Evolutionary conservation across 2,113 vertebrate genomes (phyloP).

Genomic region (Pollachius pollachius): DNA sequence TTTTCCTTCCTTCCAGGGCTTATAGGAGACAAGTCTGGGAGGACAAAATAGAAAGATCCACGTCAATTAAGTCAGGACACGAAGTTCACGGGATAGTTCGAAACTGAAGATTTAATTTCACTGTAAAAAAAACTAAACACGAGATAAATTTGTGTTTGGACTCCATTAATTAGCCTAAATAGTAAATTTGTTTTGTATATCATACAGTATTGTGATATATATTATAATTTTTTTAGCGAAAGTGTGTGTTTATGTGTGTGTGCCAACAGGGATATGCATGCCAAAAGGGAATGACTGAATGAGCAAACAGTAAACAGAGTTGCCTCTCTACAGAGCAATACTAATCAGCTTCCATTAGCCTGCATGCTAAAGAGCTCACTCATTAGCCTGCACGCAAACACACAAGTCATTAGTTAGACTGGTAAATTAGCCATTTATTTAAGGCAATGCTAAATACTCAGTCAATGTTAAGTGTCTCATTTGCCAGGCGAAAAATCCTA

Average conservation of each 20-base stretch:
- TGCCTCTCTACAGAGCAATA: slow-evolving; percentile 49
- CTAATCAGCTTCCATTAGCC: slow-evolving; percentile 62
- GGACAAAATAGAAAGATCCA: not conserved
- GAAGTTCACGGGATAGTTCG: no score
- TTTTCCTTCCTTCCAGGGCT: not conserved
- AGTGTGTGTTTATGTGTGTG: slow-evolving; percentile 4
- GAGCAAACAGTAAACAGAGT: slow-evolving; percentile 54
- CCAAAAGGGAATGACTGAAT: slow-evolving; percentile 39
- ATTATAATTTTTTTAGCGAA: not conserved
- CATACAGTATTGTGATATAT: not conserved
- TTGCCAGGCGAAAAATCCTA: slow-evolving; percentile 38
- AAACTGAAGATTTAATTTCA: not conserved
- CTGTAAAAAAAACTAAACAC: not conserved
- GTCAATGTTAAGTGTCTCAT: slow-evolving; percentile 52
- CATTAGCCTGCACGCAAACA: slow-evolving; percentile 59
- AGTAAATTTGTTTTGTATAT: no score
- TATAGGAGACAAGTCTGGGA: no score
- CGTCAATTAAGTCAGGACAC: no score
- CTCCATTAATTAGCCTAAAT: not conserved
- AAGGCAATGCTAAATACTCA: slow-evolving; percentile 50
- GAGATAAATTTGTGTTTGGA: not conserved
- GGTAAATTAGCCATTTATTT: slow-evolving; percentile 61
- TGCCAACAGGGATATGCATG: not conserved
- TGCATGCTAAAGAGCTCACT: slow-evolving; percentile 53
- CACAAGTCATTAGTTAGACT: slow-evolving; percentile 62